Evolutionary conservation across 2,113 vertebrate species (phyloP).

Genomic region (Glareola pratincola): DNA sequence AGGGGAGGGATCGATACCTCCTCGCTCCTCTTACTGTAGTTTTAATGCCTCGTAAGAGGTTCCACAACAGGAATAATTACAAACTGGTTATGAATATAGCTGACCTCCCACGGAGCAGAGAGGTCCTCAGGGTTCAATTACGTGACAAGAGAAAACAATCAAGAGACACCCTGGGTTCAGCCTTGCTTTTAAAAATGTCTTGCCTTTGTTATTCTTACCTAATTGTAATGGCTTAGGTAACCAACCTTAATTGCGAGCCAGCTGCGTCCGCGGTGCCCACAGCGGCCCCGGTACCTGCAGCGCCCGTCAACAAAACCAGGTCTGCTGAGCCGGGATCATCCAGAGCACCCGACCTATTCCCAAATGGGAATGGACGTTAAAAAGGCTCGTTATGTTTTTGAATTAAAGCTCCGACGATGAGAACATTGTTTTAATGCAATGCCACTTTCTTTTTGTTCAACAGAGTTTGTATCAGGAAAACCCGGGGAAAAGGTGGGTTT

Average conservation of each 20-base stretch:
- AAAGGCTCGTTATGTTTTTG: not conserved
- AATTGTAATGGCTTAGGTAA: not conserved
- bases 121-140: slow-evolving; percentile 58
- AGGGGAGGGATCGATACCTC: not conserved
- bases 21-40: not conserved
- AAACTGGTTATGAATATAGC: not conserved
- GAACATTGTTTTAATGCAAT: not conserved
- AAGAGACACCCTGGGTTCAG: not conserved
- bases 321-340: not conserved
- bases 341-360: not conserved
- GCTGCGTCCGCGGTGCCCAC: not conserved
- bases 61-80: slow-evolving; percentile 43
- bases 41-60: not conserved
- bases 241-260: not conserved
- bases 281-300: not conserved
- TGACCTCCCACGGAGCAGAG: not conserved
- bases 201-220: slow-evolving; percentile 25
- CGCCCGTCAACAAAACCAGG: not conserved
- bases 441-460: not conserved
- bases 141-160: slow-evolving; percentile 32
- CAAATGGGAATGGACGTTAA: not conserved
- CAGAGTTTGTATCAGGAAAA: not conserved
- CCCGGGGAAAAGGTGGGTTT: not conserved
- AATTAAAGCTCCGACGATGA: not conserved
- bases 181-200: not conserved